A percentile compares a stretch with the other conserved stretches of the same genome.
Conservation (phyloP, 1,140 invertebrate genomes). For the Hyposmocoma kahamanoa region DNA sequence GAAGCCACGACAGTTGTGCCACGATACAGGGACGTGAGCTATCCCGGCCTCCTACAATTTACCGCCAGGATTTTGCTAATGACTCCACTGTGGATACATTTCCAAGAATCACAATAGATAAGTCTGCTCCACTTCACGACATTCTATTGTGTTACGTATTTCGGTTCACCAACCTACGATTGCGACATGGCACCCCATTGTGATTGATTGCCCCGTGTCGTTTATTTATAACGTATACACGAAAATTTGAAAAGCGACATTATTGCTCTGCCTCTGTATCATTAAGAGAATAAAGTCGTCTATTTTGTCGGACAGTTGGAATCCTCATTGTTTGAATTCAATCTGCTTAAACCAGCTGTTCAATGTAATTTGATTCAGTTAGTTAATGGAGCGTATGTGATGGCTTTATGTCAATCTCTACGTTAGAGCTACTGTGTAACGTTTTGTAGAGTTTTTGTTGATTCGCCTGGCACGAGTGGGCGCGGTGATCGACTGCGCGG, state of each 20-base stretch:
- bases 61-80: constrained; percentile 11
- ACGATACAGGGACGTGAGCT: too few relatives aligned
- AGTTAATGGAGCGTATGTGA: constrained; percentile 55
- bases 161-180: constrained; percentile 4
- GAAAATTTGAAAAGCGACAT: neutral
- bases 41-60: constrained; percentile 5
- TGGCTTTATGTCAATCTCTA: constrained; percentile 26
- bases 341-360: constrained; percentile 43
- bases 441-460: constrained; percentile 19
- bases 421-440: constrained; percentile 12
- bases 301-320: constrained; percentile 27
- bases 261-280: neutral
- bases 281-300: constrained; percentile 24
- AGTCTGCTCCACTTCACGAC: neutral
- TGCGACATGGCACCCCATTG: neutral
- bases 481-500: too few relatives aligned
- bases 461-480: constrained; percentile 10
- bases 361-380: constrained; percentile 56
- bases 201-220: neutral
- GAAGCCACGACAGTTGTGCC: neutral
- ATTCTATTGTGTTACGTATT: neutral
- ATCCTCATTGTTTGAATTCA: constrained; percentile 30
- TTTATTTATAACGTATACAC: neutral
- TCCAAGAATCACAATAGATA: constrained; percentile 11
- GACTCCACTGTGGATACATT: constrained; percentile 12